These are phyloP conservation scores for Gonioctena quinquepunctata DNA, from an alignment of 1,140 invertebrate genomes.

Conservation along the genomic window DNA sequence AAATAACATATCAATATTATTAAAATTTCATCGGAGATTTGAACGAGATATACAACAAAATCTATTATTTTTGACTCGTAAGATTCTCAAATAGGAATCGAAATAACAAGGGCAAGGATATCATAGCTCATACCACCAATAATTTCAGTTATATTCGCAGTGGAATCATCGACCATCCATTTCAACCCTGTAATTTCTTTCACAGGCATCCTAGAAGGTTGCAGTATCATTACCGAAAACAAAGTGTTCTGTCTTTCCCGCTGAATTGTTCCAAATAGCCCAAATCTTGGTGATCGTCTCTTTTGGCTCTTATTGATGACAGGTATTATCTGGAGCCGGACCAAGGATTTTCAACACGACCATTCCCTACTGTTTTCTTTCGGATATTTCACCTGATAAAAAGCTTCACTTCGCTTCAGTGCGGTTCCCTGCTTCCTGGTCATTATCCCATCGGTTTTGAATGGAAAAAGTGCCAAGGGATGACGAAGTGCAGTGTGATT, in stretches of 20 bases:
- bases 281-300: conserved; percentile 1
- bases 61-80: no score
- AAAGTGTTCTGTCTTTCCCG: not conserved
- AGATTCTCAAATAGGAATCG: no score
- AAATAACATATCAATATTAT: no score
- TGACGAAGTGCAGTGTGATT: no score
- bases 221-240: not conserved
- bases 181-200: no score
- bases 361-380: not conserved
- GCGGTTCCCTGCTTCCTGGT: not conserved
- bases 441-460: not conserved
- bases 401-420: not conserved
- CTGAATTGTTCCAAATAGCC: conserved; percentile 1
- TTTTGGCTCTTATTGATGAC: conserved; percentile 1
- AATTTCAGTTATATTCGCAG: no score
- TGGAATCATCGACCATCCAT: no score
- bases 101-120: no score
- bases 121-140: no score
- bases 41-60: no score
- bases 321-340: conserved; percentile 3
- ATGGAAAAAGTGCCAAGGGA: no score
- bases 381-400: conserved; percentile 9
- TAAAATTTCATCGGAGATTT: no score
- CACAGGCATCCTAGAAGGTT: not conserved
- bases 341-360: not conserved